Conservation (phyloP, 2,888 invertebrate species). For the Prosapia bicincta region DNA sequence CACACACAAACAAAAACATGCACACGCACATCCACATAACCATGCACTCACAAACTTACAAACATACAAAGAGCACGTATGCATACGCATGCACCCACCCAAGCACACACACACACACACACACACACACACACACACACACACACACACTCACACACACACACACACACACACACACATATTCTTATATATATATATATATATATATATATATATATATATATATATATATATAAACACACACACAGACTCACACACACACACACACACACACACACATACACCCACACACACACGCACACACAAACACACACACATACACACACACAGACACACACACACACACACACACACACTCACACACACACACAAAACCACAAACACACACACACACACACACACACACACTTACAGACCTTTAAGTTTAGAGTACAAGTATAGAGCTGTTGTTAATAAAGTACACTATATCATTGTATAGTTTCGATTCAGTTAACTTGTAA, state of each 20-base stretch:
- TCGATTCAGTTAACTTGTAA: too few relatives aligned
- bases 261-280: not conserved
- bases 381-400: too few relatives aligned
- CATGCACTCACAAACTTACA: not conserved
- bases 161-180: not conserved
- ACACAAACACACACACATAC: not conserved
- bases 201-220: not conserved
- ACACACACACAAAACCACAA: too few relatives aligned
- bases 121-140: not conserved
- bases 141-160: not conserved
- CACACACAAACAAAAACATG: too few relatives aligned
- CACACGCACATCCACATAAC: not conserved
- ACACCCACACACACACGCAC: not conserved
- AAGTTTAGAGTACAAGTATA: too few relatives aligned
- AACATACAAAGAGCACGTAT: not conserved
- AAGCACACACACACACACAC: not conserved
- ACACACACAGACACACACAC: not conserved
- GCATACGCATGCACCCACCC: not conserved
- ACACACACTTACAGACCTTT: too few relatives aligned
- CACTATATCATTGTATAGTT: too few relatives aligned
- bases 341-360: too few relatives aligned
- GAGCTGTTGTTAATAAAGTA: too few relatives aligned
- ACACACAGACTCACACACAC: not conserved
- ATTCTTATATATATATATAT: not conserved
- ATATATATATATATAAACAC: not conserved